Evolutionary conservation across 2,888 invertebrate genomes (phyloP), one percentile per base, ranked within the genome.

Genomic region (Dione vanillae): DNA sequence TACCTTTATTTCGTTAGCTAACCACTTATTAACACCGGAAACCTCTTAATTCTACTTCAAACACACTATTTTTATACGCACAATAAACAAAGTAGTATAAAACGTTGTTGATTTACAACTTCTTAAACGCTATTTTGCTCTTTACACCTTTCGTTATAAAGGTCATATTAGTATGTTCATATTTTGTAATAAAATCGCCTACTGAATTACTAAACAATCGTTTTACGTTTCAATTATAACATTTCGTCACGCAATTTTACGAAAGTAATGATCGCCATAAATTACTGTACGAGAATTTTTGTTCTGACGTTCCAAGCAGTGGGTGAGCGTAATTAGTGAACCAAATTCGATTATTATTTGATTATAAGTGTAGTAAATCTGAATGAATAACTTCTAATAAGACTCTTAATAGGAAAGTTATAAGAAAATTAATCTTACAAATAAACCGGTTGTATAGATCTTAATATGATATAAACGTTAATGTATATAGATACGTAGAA

Each of bases 21-120:
- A 75, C 75, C 70, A 70, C 75, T 78, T 73, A 76, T 80, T 78
- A 79, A 65, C 72, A 70, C 74, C 75, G 78, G 80, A 77, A 78
- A 80, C 76, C 74, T 79, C 78, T 80, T 78, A 77, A 80, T 80
- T 77, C 74, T 70, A 76, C 75, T 69, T 67, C 74, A 66, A 75
- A 79, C 75, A 71, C 49, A 74, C 74, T 73, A 64, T 64, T 75
- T 75, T 74, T 74, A 65, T 74, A 74, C 72, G 70, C 70, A 74
- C 73, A 59, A 68, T 74, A 74, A 69, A 62, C 72, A 65, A 47
- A 62, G 70, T 65, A 47, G 64, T 52, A 51, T 65, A 65, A 59
- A 66, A 64, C 35, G 45, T 58, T 66, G 37, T 56, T 56, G 56
- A 62, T 37, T 67, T 47, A 41, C 52, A 52, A 47, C 16, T 40